Base-by-base conservation (phyloP, 2,797 vertebrate species). In the Cyclura pinguis region DNA sequence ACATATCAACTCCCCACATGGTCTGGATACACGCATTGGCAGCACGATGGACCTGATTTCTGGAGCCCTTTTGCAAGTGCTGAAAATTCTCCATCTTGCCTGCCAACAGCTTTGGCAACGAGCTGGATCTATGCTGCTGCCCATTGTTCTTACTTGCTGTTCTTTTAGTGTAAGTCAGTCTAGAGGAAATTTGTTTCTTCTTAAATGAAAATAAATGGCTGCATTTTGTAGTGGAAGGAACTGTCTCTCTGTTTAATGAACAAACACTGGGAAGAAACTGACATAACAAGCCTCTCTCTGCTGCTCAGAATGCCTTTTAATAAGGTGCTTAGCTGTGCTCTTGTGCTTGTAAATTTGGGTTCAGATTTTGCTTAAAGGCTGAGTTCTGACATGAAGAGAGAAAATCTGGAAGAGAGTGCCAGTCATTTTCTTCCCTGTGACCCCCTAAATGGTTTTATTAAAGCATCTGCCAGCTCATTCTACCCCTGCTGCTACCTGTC, bases 391-490 rank as follows among this genome's bases (percentile, higher is more conserved):
- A 8, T 6, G 42, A 88, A 6, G 50, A 80, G 72, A 74, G 78
- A 76, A 93, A 87, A 22, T 73, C 50, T 69, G 80, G 52, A 72
- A 86, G 69, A 32, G 38, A 78, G 22, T 50, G 38, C 62, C 50
- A 81, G 76, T 67, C 47, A 88, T 72, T 78, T 86, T 73, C 50
- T 52, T 0, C 57, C 72, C 72, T 7, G 64, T 57, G 85, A 91
- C 90, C 81, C 82, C 81, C 80, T 78, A 77, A 87, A 57, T 84
- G 69, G 29, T 84, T 92, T 92, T 90, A 76, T 82, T 88, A 82
- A 86, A 87, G 80, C 85, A 0, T 69, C 74, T 76, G 47, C 32
- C 73, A 14, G 38, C 14, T 85, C 13, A 0, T 89, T 10, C 12
- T 88, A 78, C 38, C 52, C 22, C 42, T 12, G 12, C 14, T 82